Base-by-base conservation (phyloP, 2,113 vertebrate species). In the Pollimyrus isidori region DNA sequence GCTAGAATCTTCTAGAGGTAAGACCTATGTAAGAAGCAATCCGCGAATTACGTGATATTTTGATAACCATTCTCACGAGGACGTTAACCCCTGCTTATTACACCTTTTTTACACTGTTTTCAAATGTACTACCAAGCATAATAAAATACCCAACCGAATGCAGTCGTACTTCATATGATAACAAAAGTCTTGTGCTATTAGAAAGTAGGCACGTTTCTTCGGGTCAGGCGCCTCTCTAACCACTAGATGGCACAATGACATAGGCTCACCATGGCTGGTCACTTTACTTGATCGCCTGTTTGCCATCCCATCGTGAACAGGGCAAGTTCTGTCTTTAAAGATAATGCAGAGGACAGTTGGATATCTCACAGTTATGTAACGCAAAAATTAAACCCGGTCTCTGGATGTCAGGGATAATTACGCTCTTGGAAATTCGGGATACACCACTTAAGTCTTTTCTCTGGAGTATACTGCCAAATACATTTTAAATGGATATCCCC, bases 211-310 rank as follows among this genome's bases (percentile, higher is more conserved):
- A 4, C 26, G 69, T 39, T 76, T 58, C 56, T 65, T 65, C 58
- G 58, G 23, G 50, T 80, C 73, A 23, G 17, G 39, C 7, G 13
- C 73, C 35, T 15, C 17, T 80, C 3, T 82, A 21, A 15, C 88
- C 92, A 89, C 90, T 91, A 92, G 92, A 90, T 92, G 92, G 90
- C 39, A 91, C 10, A 19, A 80, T 89, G 88, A 26, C 49, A 76
- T 58, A 73, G 42, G 35, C 42, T 39, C 45, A 80, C 69, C n/a
- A 11, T 10, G 30, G 35, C 30, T 23, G 45, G 58, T 56, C 48
- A n/a, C 39, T 50, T 45, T 48, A 42, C n/a, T 11, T 13, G 62
- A 42, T 42, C 15, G 30, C 11, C 35, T 42, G 73, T 42, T 80
- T 17, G 35, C 19, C 19, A 13, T 58, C 48, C 19, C 50, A 21